Percentiles rank a stretch among this genome's conserved stretches.
Evolutionary conservation across 2,113 vertebrate species (phyloP).

Genomic region (Orientallactaga bullata): DNA sequence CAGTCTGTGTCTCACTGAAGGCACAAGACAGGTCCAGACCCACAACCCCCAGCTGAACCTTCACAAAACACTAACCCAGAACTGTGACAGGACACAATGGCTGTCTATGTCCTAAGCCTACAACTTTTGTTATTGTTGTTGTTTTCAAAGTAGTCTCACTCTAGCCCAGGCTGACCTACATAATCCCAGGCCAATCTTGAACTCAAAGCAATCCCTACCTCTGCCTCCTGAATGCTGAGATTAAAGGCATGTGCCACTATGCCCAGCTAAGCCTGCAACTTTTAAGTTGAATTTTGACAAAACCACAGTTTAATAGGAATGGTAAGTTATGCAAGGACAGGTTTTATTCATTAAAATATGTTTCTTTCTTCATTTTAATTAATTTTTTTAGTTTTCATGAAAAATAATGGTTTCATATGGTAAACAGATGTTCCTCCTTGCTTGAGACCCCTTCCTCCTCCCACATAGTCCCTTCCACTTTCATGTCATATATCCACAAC

Average conservation of each 20-base stretch:
- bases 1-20: not conserved
- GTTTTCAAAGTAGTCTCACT: too few species aligned
- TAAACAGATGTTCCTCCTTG: too few species aligned
- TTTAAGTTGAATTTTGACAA: conserved; percentile 7
- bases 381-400: not conserved
- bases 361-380: not conserved
- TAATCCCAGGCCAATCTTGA: too few species aligned
- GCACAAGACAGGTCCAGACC: not conserved
- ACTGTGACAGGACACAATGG: not conserved
- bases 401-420: not conserved
- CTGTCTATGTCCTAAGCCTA: too few species aligned
- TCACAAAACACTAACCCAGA: not conserved
- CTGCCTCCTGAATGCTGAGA: too few species aligned
- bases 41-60: not conserved
- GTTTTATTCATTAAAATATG: not conserved
- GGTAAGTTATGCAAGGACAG: not conserved
- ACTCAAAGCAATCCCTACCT: too few species aligned
- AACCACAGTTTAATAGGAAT: not conserved
- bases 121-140: too few species aligned
- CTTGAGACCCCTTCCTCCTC: not conserved
- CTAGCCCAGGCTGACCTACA: too few species aligned
- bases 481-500: not conserved
- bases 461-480: not conserved
- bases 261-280: not conserved
- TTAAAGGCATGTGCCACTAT: too few species aligned